Conservation (phyloP, 2,888 invertebrate genomes). For the Nezara viridula region DNA sequence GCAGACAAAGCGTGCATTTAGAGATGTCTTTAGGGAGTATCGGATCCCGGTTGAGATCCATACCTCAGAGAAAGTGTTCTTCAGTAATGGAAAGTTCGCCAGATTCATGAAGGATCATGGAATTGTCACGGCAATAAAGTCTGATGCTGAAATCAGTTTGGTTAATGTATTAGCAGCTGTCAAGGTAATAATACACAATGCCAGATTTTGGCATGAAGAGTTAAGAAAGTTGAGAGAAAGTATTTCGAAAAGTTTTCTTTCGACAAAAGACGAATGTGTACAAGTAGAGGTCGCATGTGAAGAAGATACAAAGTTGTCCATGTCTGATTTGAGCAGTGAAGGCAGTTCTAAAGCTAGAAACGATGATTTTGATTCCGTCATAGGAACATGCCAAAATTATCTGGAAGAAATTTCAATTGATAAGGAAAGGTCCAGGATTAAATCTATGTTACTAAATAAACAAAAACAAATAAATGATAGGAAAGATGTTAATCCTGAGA, state of each 20-base stretch:
- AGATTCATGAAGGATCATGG: conserved; percentile 20
- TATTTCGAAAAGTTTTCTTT: neutral
- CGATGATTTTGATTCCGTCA: neutral
- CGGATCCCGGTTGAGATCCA: neutral
- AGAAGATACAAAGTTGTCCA: neutral
- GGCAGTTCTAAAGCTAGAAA: neutral
- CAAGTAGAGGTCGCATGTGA: neutral
- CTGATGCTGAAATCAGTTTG: neutral
- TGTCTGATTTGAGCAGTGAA: neutral
- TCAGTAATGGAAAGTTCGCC: neutral
- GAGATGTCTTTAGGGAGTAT: conserved; percentile 22
- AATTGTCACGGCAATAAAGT: neutral
- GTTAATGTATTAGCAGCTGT: neutral
- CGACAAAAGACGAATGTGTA: conserved; percentile 7
- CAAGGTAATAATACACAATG: neutral
- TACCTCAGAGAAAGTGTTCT: neutral
- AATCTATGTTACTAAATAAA: neutral
- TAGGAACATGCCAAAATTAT: neutral
- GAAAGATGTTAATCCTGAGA: neutral
- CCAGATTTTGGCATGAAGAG: conserved; percentile 38
- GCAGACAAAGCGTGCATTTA: neutral
- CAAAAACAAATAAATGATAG: neutral
- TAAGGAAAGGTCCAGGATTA: neutral
- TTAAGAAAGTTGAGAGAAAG: neutral
- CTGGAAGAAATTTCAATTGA: neutral